Conservation (phyloP, 2,113 vertebrate species). For the Ameiurus melas region DNA sequence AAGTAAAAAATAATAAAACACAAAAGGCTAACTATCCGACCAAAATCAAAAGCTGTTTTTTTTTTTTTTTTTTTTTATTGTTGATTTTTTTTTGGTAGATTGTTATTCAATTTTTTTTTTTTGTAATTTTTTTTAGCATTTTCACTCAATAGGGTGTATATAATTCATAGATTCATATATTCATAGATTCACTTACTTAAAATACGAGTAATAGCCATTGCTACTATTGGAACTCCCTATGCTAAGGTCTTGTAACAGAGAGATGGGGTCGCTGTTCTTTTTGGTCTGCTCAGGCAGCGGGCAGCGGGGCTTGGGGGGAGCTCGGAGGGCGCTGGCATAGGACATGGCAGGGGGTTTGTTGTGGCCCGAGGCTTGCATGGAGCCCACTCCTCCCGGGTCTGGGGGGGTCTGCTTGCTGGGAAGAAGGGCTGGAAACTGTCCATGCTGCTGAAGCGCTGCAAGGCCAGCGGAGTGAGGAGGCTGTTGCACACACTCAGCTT, state of each 20-base stretch:
- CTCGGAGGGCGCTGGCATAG: conserved; percentile 94
- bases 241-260: conserved; percentile 97
- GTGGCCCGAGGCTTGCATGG: conserved; percentile 67
- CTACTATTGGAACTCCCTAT: conserved; percentile 97
- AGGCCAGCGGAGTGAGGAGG: conserved; percentile 79
- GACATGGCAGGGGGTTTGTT: conserved; percentile 94
- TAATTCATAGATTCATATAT: conserved; percentile 65
- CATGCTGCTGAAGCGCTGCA: conserved; percentile 85
- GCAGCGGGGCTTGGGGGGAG: conserved; percentile 92
- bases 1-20: conserved; percentile 53
- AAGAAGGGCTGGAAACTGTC: conserved; percentile 98
- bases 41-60: conserved; percentile 56
- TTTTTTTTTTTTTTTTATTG: conserved; percentile 72
- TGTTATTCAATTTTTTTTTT: conserved; percentile 69
- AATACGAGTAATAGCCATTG: conserved; percentile 99
- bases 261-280: conserved; percentile 96
- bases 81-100: conserved; percentile 46
- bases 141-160: conserved; percentile 60
- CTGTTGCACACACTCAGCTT: conserved; percentile 80
- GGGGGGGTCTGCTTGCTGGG: conserved; percentile 85
- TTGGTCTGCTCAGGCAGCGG: conserved; percentile 92
- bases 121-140: conserved; percentile 73
- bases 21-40: conserved; percentile 57
- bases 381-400: conserved; percentile 74
- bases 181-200: conserved; percentile 86